phyloP scores from a whole-genome alignment of 1,140 invertebrate genomes.

The Hyphantria cunea region DNA sequence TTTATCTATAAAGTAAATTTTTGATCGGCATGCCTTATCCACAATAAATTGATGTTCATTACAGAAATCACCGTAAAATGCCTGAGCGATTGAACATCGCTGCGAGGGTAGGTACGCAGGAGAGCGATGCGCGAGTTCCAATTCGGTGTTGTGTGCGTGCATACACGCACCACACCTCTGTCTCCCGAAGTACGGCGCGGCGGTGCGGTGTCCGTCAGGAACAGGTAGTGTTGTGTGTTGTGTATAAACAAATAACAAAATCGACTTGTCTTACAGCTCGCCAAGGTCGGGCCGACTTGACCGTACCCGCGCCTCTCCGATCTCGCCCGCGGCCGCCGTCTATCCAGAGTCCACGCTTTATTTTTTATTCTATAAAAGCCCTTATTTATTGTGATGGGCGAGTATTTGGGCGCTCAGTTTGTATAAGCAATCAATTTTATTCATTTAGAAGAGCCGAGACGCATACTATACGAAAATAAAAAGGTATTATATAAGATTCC shows the following conservation, averaged over 20 bases:
- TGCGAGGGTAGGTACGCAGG: constrained; percentile 31
- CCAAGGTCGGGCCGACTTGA: constrained; percentile 65
- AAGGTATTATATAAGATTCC: constrained; percentile 41
- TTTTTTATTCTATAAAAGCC: constrained; percentile 70
- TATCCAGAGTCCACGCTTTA: constrained; percentile 56
- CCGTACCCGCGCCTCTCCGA: constrained; percentile 37
- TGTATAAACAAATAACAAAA: constrained; percentile 81
- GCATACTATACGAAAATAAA: constrained; percentile 67
- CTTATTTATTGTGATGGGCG: constrained; percentile 78
- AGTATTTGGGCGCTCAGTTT: constrained; percentile 80
- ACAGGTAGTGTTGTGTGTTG: constrained; percentile 79
- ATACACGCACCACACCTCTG: constrained; percentile 33
- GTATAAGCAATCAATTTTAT: constrained; percentile 82
- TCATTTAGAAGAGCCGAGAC: constrained; percentile 78
- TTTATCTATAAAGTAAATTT: constrained; percentile 66
- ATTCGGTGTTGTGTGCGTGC: constrained; percentile 47
- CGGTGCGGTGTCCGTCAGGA: constrained; percentile 40
- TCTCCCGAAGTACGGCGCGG: constrained; percentile 37
- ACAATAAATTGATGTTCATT: constrained; percentile 76
- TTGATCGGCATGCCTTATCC: constrained; percentile 61
- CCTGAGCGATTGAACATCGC: constrained; percentile 60
- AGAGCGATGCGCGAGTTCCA: constrained; percentile 13
- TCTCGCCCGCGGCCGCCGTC: constrained; percentile 48
- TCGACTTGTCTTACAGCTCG: constrained; percentile 74
- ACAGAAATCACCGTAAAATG: constrained; percentile 77